Evolutionary conservation across 2,888 invertebrate species (phyloP).

Genomic region (Alitta virens): DNA sequence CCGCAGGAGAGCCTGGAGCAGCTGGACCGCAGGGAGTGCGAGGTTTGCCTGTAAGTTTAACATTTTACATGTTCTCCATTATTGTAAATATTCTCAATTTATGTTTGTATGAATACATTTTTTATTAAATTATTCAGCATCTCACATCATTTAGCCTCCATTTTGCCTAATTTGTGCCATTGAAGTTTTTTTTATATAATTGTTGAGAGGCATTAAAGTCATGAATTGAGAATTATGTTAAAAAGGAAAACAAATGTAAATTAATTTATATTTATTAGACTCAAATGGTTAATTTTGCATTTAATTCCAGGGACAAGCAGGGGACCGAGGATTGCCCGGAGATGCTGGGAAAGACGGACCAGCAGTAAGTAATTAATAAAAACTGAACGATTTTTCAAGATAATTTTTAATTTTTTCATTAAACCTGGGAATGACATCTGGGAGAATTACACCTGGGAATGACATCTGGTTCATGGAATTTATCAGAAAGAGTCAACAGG

Average conservation of each 20-base stretch:
- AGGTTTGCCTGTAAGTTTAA: constrained; percentile 70
- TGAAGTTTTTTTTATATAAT: too few relatives aligned
- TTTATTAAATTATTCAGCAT: too few relatives aligned
- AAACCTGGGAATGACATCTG: not conserved
- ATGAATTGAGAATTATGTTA: too few relatives aligned
- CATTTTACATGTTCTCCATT: not conserved
- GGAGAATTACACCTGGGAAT: too few relatives aligned
- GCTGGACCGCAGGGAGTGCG: constrained; percentile 69
- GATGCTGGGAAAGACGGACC: constrained; percentile 16
- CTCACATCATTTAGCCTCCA: too few relatives aligned
- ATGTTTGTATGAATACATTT: too few relatives aligned
- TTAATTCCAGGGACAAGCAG: constrained; percentile 38
- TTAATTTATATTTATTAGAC: too few relatives aligned
- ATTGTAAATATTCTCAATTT: not conserved
- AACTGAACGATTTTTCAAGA: not conserved
- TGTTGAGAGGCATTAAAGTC: too few relatives aligned
- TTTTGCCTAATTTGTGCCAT: too few relatives aligned
- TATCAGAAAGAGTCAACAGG: too few relatives aligned
- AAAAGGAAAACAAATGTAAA: too few relatives aligned
- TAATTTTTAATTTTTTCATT: not conserved
- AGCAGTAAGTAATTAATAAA: constrained; percentile 1
- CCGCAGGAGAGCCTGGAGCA: constrained; percentile 74
- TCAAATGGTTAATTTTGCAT: not conserved
- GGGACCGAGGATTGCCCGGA: constrained; percentile 61
- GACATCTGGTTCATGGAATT: too few relatives aligned